A percentile compares a stretch with the other conserved stretches of the same genome.
phyloP scores from a whole-genome alignment of 2,888 invertebrate species.

The Cylindroiulus punctatus region DNA sequence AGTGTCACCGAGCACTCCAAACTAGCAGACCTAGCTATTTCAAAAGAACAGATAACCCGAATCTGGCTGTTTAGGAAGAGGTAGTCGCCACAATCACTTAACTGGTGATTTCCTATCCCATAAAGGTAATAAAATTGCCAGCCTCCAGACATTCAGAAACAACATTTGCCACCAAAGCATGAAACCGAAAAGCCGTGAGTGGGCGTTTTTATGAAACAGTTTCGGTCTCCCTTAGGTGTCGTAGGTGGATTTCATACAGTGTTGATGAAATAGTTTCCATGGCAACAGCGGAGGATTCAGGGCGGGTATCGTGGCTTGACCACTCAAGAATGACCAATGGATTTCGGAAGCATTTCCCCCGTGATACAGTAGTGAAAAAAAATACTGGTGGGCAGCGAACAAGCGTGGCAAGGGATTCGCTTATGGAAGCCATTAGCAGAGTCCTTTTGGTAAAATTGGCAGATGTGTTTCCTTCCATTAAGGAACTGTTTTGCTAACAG shows the following conservation, averaged over 20 bases:
- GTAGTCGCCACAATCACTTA: neutral
- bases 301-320: neutral
- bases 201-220: neutral
- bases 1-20: too few relatives aligned
- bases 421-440: neutral
- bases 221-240: neutral
- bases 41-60: too few relatives aligned
- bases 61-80: neutral
- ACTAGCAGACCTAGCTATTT: too few relatives aligned
- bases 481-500: constrained; percentile 9
- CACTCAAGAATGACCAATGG: constrained; percentile 26
- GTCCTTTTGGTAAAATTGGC: neutral
- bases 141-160: neutral
- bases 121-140: neutral
- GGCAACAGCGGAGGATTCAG: neutral
- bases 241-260: constrained; percentile 6
- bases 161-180: neutral
- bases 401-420: neutral
- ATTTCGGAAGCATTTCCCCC: neutral
- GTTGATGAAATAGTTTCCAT: neutral
- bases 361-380: neutral
- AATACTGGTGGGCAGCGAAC: neutral
- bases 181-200: neutral
- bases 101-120: neutral
- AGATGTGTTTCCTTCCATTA: neutral